A percentile compares a stretch with the other conserved stretches of the same genome.
These are phyloP conservation scores for Trigoniulus corallinus DNA, from an alignment of 1,140 invertebrate genomes.

Conservation along the genomic window DNA sequence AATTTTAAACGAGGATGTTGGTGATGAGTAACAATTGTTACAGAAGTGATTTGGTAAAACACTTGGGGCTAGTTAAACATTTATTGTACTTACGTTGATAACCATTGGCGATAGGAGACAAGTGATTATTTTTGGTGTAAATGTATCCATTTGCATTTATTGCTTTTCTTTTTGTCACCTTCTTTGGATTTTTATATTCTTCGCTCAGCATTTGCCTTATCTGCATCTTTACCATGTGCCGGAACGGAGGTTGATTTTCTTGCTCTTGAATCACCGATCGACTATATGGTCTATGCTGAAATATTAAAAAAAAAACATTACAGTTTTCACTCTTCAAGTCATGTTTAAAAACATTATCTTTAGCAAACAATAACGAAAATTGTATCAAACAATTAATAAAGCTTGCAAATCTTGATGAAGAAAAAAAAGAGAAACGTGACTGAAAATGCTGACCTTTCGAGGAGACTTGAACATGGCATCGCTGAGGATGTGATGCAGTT, in stretches of 20 bases:
- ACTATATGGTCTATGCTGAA: constrained; percentile 77
- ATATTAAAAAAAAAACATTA: constrained; percentile 15
- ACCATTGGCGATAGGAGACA: too few relatives aligned
- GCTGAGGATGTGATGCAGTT: constrained; percentile 77
- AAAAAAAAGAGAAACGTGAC: background rate
- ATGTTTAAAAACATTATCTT: constrained; percentile 1
- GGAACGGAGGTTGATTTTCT: constrained; percentile 42
- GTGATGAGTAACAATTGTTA: too few relatives aligned
- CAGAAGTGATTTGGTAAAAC: too few relatives aligned
- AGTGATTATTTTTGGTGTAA: background rate
- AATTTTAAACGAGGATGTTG: too few relatives aligned
- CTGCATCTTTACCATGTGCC: constrained; percentile 81
- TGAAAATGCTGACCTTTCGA: constrained; percentile 55
- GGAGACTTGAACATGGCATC: constrained; percentile 80
- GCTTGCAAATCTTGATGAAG: constrained; percentile 3
- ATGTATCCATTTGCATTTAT: background rate
- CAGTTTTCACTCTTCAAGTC: background rate
- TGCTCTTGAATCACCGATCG: constrained; percentile 71
- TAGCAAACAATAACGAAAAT: constrained; percentile 5
- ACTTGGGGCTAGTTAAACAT: too few relatives aligned
- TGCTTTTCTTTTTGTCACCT: constrained; percentile 47
- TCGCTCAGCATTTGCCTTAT: constrained; percentile 68
- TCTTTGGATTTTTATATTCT: constrained; percentile 57
- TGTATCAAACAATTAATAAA: too few relatives aligned
- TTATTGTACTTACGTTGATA: too few relatives aligned